Evolutionary conservation across 2,888 invertebrate species (phyloP), one percentile per base, ranked within the genome.

Genomic region (Tanytarsus gracilentus): DNA sequence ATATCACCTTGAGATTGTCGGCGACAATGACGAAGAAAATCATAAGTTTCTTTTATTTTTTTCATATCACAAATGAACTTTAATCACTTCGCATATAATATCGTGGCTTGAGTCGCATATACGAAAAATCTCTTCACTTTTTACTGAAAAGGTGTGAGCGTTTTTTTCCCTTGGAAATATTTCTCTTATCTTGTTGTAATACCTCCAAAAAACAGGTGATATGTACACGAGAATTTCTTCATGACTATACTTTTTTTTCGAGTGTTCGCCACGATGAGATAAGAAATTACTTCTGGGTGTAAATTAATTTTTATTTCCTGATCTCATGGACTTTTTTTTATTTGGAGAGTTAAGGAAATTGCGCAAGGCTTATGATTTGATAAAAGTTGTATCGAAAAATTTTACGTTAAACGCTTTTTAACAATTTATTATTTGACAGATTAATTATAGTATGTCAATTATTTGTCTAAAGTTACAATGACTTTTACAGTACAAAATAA

Each of bases 61-160:
- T 40, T 14, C 40, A 21, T 44, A 44, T 44, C 44, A 44, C 21
- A 8, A 44, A 44, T 44, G 44, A 44, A 44, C 44, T 44, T 23
- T 44, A 23, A 23, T 44, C 44, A 18, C n/a, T n/a, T n/a, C n/a
- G n/a, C n/a, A n/a, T n/a, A n/a, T n/a, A 44, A 44, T 23, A 44
- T 44, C 36, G 7, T 9, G 14, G 36, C 36, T 23, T 44, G 44
- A 44, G 9, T 44, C n/a, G n/a, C n/a, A n/a, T n/a, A n/a, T 44
- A 44, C 40, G 23, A 18, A 16, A 4, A 33, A 33, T 11, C 44
- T 23, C 33, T 18, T 40, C 21, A 4, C n/a, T 44, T 44, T 44
- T 21, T 3, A 3, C 4, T 36, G n/a, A 16, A 7, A 44, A 44
- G 44, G 2, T 23, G 44, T 23, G 23, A 23, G 23, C n/a, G n/a